phyloP scores from a whole-genome alignment of 2,888 invertebrate genomes.

The Nemapogon koenigi region DNA sequence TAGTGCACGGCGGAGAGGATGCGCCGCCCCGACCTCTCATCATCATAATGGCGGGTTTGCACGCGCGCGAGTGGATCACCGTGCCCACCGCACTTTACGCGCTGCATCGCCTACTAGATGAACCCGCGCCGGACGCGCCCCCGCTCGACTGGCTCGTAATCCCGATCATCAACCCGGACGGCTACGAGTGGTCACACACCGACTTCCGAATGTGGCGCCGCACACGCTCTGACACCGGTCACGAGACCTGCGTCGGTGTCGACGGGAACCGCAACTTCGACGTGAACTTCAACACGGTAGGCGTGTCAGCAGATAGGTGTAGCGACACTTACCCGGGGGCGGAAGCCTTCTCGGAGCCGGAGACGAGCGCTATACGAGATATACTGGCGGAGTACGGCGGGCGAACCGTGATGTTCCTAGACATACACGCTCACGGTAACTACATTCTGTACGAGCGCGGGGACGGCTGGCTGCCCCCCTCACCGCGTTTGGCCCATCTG shows the following conservation, averaged over 20 bases:
- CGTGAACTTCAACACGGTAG: slow-evolving; percentile 25
- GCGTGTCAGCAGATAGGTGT: slow-evolving; percentile 49
- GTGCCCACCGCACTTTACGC: slow-evolving; percentile 65
- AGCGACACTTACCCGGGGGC: slow-evolving; percentile 64
- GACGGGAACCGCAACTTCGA: slow-evolving; percentile 37
- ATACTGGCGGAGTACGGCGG: slow-evolving; percentile 37
- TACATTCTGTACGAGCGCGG: slow-evolving; percentile 70
- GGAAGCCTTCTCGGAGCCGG: slow-evolving; percentile 69
- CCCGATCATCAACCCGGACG: slow-evolving; percentile 75
- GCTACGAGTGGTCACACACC: slow-evolving; percentile 68
- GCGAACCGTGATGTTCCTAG: slow-evolving; percentile 39
- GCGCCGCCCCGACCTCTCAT: slow-evolving; percentile 47
- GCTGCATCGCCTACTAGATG: slow-evolving; percentile 63
- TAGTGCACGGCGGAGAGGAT: slow-evolving; percentile 63
- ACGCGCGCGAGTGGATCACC: slow-evolving; percentile 74
- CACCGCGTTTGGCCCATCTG: slow-evolving; percentile 19
- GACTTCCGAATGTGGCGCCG: slow-evolving; percentile 34
- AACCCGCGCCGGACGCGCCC: slow-evolving; percentile 31
- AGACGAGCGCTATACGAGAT: slow-evolving; percentile 62
- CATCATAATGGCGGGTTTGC: slow-evolving; percentile 65
- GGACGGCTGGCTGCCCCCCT: slow-evolving; percentile 26
- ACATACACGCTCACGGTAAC: slow-evolving; percentile 75
- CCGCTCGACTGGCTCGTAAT: slow-evolving; percentile 71
- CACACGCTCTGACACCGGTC: slow-evolving; percentile 24
- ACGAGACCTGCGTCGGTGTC: slow-evolving; percentile 32